A percentile compares a stretch with the other conserved stretches of the same genome.
phyloP scores from a whole-genome alignment of 1,140 invertebrate genomes.

The Papilio glaucus region DNA sequence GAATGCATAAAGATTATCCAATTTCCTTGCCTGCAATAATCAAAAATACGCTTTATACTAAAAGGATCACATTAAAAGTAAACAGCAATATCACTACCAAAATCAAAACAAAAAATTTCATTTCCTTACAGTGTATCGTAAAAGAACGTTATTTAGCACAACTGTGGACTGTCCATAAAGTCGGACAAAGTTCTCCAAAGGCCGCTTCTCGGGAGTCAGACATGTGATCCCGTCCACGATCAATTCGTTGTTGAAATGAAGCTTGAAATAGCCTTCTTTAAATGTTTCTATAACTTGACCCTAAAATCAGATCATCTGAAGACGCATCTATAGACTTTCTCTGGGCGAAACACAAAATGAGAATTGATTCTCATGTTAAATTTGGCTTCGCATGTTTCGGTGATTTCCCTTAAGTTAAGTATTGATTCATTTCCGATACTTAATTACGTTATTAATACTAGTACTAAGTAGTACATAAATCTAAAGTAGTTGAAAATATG shows the following conservation, averaged over 20 bases:
- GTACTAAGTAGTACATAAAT: too few relatives aligned
- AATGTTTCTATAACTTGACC: constrained; percentile 73
- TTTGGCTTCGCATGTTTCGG: too few relatives aligned
- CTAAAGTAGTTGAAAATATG: too few relatives aligned
- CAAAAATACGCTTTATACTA: background rate
- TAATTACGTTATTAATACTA: too few relatives aligned
- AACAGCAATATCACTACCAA: background rate
- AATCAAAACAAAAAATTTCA: background rate
- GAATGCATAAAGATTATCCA: constrained; percentile 69
- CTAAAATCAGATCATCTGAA: too few relatives aligned
- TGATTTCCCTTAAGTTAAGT: too few relatives aligned
- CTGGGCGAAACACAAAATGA: too few relatives aligned
- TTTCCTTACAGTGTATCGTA: constrained; percentile 60
- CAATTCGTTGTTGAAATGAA: constrained; percentile 62
- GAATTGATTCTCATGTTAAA: too few relatives aligned
- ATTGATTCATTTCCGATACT: too few relatives aligned
- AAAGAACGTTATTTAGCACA: constrained; percentile 65
- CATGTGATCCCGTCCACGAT: constrained; percentile 71
- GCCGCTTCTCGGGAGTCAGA: constrained; percentile 54
- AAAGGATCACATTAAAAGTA: background rate
- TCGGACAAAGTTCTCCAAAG: constrained; percentile 62
- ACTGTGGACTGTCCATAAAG: constrained; percentile 61
- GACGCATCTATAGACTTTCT: too few relatives aligned
- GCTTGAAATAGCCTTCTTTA: constrained; percentile 71
- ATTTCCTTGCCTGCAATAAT: constrained; percentile 58